Base-by-base conservation (phyloP, 1,140 invertebrate species). In the Sycobia sp. region DNA sequence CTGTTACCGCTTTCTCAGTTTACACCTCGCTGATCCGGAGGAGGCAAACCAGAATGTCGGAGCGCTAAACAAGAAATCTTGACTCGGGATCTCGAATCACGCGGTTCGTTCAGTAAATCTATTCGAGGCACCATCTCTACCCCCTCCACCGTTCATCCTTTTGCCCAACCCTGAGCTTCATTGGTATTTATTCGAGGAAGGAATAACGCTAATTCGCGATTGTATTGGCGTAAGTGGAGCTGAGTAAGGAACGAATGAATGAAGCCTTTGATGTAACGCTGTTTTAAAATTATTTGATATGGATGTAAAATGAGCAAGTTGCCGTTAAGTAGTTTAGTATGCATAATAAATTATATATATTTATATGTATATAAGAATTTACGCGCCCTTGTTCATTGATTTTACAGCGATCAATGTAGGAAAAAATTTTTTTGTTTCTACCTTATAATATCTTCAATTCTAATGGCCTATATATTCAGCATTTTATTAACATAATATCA, bases 31-130 rank as follows among this genome's bases (percentile, higher is more conserved):
- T n/a, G 20, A 23, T 51, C 4, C 22, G 13, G 7, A 27, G 11
- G 43, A n/a, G 41, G 20, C 55, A 44, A 57, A 57, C n/a, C 55
- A 47, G 29, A 1, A 16, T 18, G 32, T 16, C 3, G 16, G 16
- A 32, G 18, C 43, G 41, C 13, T 36, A 47, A 57, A 57, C 20
- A 47, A 47, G 43, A 18, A 57, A 36, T 47, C 54, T 32, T n/a
- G 18, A 29, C 8, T 43, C 7, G 7, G 32, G 23, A 55, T 39
- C 22, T 5, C 14, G 20, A 2, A 1, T 41, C n/a, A n/a, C 38
- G 39, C 9, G 23, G 22, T 55, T 23, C 38, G 43, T 23, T 55
- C 51, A n/a, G 22, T 16, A n/a, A 51, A 36, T 36, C 29, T 7
- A 14, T 51, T 51, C 32, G 2, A 36, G 27, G 4, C 20, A 27